Percentiles rank a stretch among this genome's conserved stretches.
phyloP scores from a whole-genome alignment of 2,797 vertebrate genomes.

The Notoglanidium macrostoma region DNA sequence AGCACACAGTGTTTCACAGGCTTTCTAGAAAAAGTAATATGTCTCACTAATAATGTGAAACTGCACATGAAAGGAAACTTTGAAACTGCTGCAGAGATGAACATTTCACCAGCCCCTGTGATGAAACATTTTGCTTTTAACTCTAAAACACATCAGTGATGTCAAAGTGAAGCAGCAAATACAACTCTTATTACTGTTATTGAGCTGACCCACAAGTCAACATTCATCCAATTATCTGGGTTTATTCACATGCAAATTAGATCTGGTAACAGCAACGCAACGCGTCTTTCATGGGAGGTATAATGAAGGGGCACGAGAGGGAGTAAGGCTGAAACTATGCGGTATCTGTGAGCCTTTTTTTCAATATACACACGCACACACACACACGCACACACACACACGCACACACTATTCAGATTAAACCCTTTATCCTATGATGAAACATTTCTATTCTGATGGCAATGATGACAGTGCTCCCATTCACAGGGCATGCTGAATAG shows the following conservation, averaged over 20 bases:
- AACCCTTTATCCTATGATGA: slow-evolving; percentile 2
- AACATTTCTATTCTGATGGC: slow-evolving; percentile 2
- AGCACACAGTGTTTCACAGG: neutral
- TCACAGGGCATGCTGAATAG: slow-evolving; percentile 3
- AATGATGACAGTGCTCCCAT: neutral
- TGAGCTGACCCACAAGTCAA: slow-evolving; percentile 59
- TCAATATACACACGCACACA: neutral
- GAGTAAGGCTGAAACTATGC: slow-evolving; percentile 27
- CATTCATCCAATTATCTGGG: slow-evolving; percentile 59
- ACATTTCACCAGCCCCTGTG: slow-evolving; percentile 19
- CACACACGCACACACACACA: slow-evolving; percentile 16
- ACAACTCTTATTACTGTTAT: slow-evolving; percentile 58
- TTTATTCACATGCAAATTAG: slow-evolving; percentile 63
- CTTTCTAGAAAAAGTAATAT: slow-evolving; percentile 25
- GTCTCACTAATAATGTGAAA: slow-evolving; percentile 39
- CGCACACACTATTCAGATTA: neutral
- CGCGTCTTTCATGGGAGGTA: slow-evolving; percentile 41
- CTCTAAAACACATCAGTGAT: slow-evolving; percentile 36
- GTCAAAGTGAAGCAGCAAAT: slow-evolving; percentile 60
- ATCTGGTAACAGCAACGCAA: slow-evolving; percentile 34
- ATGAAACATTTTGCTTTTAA: slow-evolving; percentile 35
- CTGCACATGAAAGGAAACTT: slow-evolving; percentile 18
- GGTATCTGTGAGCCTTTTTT: slow-evolving; percentile 15
- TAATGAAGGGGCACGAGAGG: slow-evolving; percentile 45
- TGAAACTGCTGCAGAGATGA: slow-evolving; percentile 37